These are phyloP conservation scores for Platycheirus albimanus DNA, from an alignment of 2,888 invertebrate genomes.

Conservation along the genomic window DNA sequence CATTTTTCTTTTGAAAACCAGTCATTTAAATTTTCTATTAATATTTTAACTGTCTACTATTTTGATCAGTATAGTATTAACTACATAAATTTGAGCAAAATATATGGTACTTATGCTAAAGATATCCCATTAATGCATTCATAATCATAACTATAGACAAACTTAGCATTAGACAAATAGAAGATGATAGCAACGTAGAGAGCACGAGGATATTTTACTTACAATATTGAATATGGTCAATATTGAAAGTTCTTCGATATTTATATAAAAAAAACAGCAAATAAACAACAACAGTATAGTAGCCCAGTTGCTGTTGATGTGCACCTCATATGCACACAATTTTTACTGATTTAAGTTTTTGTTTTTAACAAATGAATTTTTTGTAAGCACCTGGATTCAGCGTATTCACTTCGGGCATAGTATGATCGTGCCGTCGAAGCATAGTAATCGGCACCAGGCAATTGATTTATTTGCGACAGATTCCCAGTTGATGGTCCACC, in stretches of 20 bases:
- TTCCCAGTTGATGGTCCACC: slow-evolving; percentile 76
- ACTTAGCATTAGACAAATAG: background rate
- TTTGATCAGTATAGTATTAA: background rate
- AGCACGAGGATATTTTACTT: background rate
- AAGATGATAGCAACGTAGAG: background rate
- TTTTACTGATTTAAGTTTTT: slow-evolving; percentile 29
- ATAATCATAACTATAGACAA: background rate
- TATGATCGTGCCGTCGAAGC: slow-evolving; percentile 76
- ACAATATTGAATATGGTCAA: background rate
- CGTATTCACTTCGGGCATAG: slow-evolving; percentile 79
- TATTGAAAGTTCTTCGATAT: background rate
- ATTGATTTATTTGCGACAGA: slow-evolving; percentile 77
- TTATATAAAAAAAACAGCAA: background rate
- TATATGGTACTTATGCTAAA: background rate
- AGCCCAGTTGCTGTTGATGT: background rate
- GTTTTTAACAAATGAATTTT: slow-evolving; percentile 39
- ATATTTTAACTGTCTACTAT: background rate
- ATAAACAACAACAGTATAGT: background rate
- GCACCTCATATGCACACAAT: slow-evolving; percentile 5
- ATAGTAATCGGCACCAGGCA: slow-evolving; percentile 69
- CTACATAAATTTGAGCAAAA: background rate
- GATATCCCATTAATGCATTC: background rate
- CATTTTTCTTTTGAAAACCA: too few relatives aligned
- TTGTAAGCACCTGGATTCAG: slow-evolving; percentile 79
- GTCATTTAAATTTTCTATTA: too few relatives aligned